phyloP scores from a whole-genome alignment of 2,888 invertebrate genomes.

The Minunthozetes semirufus region DNA sequence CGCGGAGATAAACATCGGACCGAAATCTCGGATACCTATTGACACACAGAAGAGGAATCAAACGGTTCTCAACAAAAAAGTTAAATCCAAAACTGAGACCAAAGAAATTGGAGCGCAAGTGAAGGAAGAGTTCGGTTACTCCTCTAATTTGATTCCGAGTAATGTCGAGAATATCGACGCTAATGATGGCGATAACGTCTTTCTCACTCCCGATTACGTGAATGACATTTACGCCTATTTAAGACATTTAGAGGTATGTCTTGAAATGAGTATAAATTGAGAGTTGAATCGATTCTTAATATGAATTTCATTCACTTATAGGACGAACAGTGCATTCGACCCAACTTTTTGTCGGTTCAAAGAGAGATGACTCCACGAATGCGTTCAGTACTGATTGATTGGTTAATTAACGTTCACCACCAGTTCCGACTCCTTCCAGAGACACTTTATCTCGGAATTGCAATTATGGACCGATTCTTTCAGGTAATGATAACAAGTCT shows the following conservation, averaged over 20 bases:
- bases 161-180: constrained; percentile 60
- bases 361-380: constrained; percentile 66
- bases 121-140: constrained; percentile 1
- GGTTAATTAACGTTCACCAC: constrained; percentile 84
- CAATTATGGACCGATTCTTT: constrained; percentile 81
- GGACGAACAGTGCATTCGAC: constrained; percentile 38
- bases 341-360: constrained; percentile 43
- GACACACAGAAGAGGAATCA: background rate
- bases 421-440: constrained; percentile 78
- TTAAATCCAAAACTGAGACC: background rate
- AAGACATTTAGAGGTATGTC: constrained; percentile 60
- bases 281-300: background rate
- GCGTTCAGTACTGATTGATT: constrained; percentile 82
- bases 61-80: background rate
- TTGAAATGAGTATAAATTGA: background rate
- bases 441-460: constrained; percentile 79
- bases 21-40: background rate
- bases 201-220: constrained; percentile 73
- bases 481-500: constrained; percentile 55
- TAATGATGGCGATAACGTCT: constrained; percentile 64
- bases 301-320: background rate
- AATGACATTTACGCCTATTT: constrained; percentile 83
- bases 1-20: background rate
- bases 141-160: constrained; percentile 35
- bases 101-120: background rate